A percentile compares a stretch with the other conserved stretches of the same genome.
These are phyloP conservation scores for Romanogobio albipinnatus DNA, from an alignment of 2,113 vertebrate species.

Conservation along the genomic window DNA sequence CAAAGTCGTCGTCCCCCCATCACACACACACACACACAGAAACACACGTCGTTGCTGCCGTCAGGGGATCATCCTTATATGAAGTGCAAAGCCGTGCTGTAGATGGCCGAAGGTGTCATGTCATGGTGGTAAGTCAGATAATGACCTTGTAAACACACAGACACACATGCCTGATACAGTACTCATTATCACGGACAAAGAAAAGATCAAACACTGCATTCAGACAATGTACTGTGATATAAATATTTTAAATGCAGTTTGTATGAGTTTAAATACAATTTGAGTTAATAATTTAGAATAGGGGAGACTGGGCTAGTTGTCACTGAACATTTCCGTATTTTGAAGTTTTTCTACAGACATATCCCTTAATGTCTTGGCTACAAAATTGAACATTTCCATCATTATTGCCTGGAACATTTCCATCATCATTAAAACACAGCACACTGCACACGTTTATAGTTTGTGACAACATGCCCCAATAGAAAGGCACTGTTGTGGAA, in stretches of 20 bases:
- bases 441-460: neutral
- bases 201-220: neutral
- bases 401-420: neutral
- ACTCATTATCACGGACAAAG: conserved; percentile 2
- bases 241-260: neutral
- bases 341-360: neutral
- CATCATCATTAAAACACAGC: neutral
- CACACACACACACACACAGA: neutral
- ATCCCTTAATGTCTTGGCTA: neutral
- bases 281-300: neutral
- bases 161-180: neutral
- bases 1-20: conserved; percentile 54
- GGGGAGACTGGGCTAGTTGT: too few relatives aligned
- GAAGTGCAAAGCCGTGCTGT: conserved; percentile 28
- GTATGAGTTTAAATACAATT: neutral
- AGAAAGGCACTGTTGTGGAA: too few relatives aligned
- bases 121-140: conserved; percentile 46
- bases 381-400: neutral
- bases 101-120: conserved; percentile 45
- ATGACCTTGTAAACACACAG: conserved; percentile 41
- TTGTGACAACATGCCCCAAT: neutral
- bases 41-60: conserved; percentile 4
- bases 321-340: neutral
- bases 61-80: conserved; percentile 38
- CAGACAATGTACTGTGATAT: neutral